Conservation (phyloP, 2,113 vertebrate species). For the Ptychochromis oligacanthus region DNA sequence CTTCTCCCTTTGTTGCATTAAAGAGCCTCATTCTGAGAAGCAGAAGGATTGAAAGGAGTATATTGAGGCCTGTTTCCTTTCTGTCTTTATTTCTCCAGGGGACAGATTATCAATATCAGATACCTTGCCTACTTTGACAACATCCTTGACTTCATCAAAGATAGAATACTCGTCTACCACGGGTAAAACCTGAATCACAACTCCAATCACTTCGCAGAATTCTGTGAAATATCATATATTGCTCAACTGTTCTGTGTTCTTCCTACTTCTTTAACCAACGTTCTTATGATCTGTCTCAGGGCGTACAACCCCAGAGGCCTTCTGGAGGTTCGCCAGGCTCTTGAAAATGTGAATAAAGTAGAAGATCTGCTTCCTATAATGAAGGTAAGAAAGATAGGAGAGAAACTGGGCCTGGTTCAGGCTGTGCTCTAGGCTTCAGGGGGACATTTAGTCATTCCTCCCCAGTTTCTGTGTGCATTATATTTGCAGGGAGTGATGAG, state of each 20-base stretch:
- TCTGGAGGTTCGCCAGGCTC: slow-evolving; percentile 90
- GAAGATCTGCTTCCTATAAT: slow-evolving; percentile 99
- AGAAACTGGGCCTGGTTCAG: neutral
- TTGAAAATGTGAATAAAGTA: slow-evolving; percentile 94
- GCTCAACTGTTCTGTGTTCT: neutral
- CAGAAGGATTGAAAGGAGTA: neutral
- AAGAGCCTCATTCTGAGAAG: neutral
- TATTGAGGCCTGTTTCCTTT: neutral
- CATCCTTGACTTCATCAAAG: slow-evolving; percentile 98
- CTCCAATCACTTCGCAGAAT: neutral
- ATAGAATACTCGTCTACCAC: slow-evolving; percentile 96
- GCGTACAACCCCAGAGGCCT: slow-evolving; percentile 92
- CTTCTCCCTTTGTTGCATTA: neutral
- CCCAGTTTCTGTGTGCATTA: neutral
- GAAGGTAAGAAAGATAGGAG: slow-evolving; percentile 85
- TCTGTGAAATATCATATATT: neutral
- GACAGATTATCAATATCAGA: slow-evolving; percentile 96
- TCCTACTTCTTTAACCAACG: neutral
- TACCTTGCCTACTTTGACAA: slow-evolving; percentile 96
- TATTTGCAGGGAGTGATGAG: too few species aligned
- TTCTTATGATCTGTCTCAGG: slow-evolving; percentile 62
- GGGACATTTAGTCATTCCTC: neutral
- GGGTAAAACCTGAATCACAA: slow-evolving; percentile 79
- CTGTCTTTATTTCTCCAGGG: slow-evolving; percentile 76
- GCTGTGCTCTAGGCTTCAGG: neutral